Evolutionary conservation across 2,113 vertebrate species (phyloP).

Genomic region (Meriones unguiculatus): DNA sequence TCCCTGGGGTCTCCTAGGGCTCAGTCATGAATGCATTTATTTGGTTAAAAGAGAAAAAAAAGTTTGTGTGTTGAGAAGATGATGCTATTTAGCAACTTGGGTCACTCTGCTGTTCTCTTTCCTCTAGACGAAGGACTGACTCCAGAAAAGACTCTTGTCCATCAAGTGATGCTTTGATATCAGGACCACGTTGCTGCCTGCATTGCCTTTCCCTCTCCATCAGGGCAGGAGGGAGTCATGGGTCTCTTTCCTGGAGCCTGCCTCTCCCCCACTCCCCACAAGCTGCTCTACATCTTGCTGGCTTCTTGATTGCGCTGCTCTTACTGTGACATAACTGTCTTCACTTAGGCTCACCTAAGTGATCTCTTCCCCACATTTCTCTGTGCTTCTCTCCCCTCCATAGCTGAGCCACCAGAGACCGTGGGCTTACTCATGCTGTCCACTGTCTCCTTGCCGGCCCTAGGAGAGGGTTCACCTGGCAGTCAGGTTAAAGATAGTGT

Average conservation of each 20-base stretch:
- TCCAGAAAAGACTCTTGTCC: background rate
- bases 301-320: background rate
- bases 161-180: background rate
- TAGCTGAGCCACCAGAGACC: background rate
- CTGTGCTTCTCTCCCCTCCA: accelerated
- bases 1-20: background rate
- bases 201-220: background rate
- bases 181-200: background rate
- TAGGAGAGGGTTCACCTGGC: background rate
- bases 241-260: background rate
- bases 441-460: background rate
- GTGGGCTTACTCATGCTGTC: background rate
- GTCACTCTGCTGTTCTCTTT: background rate
- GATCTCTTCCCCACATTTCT: background rate
- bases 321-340: background rate
- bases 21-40: background rate
- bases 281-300: background rate
- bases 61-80: background rate
- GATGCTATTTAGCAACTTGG: background rate
- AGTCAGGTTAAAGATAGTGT: background rate
- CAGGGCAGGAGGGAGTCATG: background rate
- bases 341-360: background rate
- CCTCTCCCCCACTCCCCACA: background rate
- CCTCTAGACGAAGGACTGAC: background rate
- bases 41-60: background rate